Conservation (phyloP, 2,888 invertebrate genomes). For the Cantharis lateralis region DNA sequence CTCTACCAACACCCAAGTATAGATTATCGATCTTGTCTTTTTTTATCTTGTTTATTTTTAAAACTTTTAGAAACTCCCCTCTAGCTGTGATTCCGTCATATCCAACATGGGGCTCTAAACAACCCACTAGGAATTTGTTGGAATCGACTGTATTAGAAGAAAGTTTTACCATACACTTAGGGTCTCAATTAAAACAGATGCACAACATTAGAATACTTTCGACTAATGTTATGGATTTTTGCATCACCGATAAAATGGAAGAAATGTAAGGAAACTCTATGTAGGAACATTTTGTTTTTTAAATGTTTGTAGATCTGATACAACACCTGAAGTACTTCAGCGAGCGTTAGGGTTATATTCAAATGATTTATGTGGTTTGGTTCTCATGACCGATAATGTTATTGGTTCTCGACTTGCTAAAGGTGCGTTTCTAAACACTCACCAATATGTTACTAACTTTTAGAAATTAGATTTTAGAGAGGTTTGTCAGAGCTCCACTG, state of each 20-base stretch:
- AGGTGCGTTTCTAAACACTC: slow-evolving; percentile 34
- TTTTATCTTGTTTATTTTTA: slow-evolving; percentile 1
- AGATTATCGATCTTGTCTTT: slow-evolving; percentile 34
- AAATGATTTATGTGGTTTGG: slow-evolving; percentile 84
- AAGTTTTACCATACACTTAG: slow-evolving; percentile 96
- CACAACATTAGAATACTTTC: slow-evolving; percentile 94
- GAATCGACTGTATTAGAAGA: slow-evolving; percentile 70
- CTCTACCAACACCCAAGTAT: slow-evolving; percentile 61
- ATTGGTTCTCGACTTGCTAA: slow-evolving; percentile 52
- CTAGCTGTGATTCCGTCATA: slow-evolving; percentile 49
- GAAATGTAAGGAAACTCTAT: slow-evolving; percentile 14
- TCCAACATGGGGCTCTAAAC: slow-evolving; percentile 14
- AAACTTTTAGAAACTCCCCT: slow-evolving; percentile 55
- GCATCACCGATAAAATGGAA: slow-evolving; percentile 57
- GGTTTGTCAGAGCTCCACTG: slow-evolving; percentile 81
- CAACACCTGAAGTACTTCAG: slow-evolving; percentile 81
- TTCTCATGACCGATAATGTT: slow-evolving; percentile 74
- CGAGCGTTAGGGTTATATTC: slow-evolving; percentile 94
- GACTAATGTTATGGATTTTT: slow-evolving; percentile 81
- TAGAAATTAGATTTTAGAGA: slow-evolving; percentile 65
- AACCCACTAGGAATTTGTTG: slow-evolving; percentile 22
- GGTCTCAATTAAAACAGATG: slow-evolving; percentile 97
- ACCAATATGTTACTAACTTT: slow-evolving; percentile 38
- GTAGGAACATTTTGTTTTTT: background rate
- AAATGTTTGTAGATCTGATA: slow-evolving; percentile 57